These are phyloP conservation scores for Colaptes auratus DNA, from an alignment of 2,113 vertebrate species.

Conservation along the genomic window DNA sequence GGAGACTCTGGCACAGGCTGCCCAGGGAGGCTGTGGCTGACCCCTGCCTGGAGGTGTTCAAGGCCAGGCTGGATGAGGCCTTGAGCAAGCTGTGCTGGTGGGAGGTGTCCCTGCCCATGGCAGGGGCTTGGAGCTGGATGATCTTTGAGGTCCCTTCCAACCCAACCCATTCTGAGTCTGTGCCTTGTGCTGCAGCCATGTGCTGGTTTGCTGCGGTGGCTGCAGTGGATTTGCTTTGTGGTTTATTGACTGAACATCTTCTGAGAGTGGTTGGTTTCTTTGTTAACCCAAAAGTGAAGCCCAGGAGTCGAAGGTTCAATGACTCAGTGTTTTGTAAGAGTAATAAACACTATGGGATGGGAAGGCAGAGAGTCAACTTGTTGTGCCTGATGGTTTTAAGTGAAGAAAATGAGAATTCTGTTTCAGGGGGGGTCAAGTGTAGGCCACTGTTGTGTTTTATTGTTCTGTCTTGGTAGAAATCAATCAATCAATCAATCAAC, in stretches of 20 bases:
- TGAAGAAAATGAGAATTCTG: not conserved
- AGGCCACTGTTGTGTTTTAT: no score
- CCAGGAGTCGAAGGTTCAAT: not conserved
- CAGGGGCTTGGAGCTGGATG: no score
- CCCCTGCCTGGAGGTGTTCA: no score
- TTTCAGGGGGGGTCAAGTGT: not conserved
- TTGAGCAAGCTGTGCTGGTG: no score
- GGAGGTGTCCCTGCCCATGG: no score
- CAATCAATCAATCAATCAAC: not conserved
- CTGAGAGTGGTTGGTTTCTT: not conserved
- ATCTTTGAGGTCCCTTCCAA: no score
- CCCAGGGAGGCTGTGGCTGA: no score
- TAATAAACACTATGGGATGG: not conserved
- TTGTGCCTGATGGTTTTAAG: not conserved
- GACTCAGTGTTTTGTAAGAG: not conserved
- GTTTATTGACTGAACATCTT: not conserved
- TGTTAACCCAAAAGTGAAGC: not conserved
- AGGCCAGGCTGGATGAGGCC: no score
- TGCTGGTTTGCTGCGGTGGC: not conserved
- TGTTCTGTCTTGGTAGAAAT: not conserved
- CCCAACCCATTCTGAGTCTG: not conserved
- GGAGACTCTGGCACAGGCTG: no score
- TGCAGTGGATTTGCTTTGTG: not conserved
- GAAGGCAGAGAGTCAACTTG: not conserved
- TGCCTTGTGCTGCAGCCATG: not conserved